These are phyloP conservation scores for Drosophila robusta DNA, from an alignment of 2,888 invertebrate species.

Conservation along the genomic window DNA sequence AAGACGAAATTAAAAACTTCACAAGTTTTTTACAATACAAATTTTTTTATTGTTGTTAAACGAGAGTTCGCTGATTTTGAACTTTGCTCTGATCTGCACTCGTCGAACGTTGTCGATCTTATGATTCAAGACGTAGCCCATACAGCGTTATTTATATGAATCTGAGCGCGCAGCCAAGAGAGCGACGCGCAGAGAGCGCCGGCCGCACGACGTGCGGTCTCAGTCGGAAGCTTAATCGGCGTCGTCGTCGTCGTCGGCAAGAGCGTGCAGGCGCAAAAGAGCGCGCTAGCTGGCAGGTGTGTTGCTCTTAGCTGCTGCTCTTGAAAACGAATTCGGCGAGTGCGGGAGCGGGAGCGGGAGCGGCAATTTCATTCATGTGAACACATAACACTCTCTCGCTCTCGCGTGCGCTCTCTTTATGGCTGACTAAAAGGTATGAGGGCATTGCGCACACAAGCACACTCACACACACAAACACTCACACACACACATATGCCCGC, in stretches of 20 bases:
- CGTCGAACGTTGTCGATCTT: slow-evolving; percentile 85
- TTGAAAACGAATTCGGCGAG: slow-evolving; percentile 37
- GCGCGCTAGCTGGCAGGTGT: slow-evolving; percentile 68
- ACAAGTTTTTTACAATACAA: slow-evolving; percentile 41
- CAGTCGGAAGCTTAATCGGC: slow-evolving; percentile 83
- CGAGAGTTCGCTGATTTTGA: slow-evolving; percentile 26
- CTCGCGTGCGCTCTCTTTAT: slow-evolving; percentile 32
- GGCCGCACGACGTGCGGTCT: slow-evolving; percentile 17
- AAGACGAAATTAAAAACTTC: slow-evolving; percentile 27
- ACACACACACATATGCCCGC: slow-evolving; percentile 38
- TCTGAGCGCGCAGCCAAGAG: slow-evolving; percentile 34
- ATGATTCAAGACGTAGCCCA: slow-evolving; percentile 83
- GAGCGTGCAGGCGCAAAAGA: slow-evolving; percentile 56
- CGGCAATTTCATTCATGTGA: slow-evolving; percentile 68
- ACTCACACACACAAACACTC: slow-evolving; percentile 12
- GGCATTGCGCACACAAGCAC: slow-evolving; percentile 41
- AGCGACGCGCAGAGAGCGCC: slow-evolving; percentile 15
- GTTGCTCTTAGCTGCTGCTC: slow-evolving; percentile 65
- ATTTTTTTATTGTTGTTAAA: background rate
- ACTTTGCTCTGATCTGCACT: slow-evolving; percentile 73
- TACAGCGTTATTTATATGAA: slow-evolving; percentile 64
- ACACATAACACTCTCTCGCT: slow-evolving; percentile 29
- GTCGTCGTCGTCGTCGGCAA: slow-evolving; percentile 39
- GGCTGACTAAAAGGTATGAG: slow-evolving; percentile 48
- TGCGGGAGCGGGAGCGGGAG: slow-evolving; percentile 45